These are phyloP conservation scores for Zaprionus obscuricornis DNA, from an alignment of 2,888 invertebrate genomes.

Conservation along the genomic window DNA sequence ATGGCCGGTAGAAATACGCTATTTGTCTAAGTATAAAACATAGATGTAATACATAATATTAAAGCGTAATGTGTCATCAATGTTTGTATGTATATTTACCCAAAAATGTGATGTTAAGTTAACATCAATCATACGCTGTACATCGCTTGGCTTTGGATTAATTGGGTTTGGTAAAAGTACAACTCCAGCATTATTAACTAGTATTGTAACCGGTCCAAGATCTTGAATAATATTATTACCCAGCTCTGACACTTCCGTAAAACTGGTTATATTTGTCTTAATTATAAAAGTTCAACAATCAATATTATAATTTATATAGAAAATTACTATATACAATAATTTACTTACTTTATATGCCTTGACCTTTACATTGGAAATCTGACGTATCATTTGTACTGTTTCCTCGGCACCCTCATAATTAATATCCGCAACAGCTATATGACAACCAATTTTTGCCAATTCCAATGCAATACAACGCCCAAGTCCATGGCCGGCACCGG, in stretches of 20 bases:
- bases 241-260: constrained; percentile 58
- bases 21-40: constrained; percentile 69
- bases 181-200: constrained; percentile 84
- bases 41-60: neutral
- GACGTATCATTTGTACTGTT: constrained; percentile 65
- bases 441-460: constrained; percentile 79
- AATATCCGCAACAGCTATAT: constrained; percentile 77
- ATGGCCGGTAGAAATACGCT: constrained; percentile 81
- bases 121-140: constrained; percentile 81
- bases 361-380: constrained; percentile 56
- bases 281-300: neutral
- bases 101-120: constrained; percentile 83
- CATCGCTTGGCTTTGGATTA: constrained; percentile 70
- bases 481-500: constrained; percentile 83
- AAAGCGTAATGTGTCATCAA: too few species aligned
- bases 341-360: constrained; percentile 68
- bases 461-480: constrained; percentile 80
- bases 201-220: constrained; percentile 81
- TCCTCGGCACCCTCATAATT: constrained; percentile 63
- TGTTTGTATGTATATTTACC: constrained; percentile 80
- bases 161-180: constrained; percentile 49
- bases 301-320: neutral
- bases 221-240: constrained; percentile 62
- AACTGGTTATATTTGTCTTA: constrained; percentile 73
- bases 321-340: too few species aligned